phyloP scores from a whole-genome alignment of 1,140 invertebrate species.

The Pogonomyrmex barbatus region DNA sequence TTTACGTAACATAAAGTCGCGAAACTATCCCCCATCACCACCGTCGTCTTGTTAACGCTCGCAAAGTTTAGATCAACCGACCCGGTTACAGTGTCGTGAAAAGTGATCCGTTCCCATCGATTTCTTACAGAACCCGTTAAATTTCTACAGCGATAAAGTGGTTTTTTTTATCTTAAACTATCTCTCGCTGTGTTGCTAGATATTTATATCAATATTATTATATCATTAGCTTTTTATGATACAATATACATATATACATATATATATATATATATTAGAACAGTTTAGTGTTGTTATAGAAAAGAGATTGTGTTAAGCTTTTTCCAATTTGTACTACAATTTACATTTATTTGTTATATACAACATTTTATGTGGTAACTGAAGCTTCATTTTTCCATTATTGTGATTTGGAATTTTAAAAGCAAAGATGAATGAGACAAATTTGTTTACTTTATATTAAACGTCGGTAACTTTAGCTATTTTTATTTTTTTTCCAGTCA shows the following conservation, averaged over 20 bases:
- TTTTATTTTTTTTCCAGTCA: neutral
- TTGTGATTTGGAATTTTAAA: no score
- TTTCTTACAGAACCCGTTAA: neutral
- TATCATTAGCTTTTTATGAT: neutral
- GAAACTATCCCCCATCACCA: conserved; percentile 56
- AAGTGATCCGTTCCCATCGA: conserved; percentile 41
- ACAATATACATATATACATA: neutral
- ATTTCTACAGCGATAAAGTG: conserved; percentile 17
- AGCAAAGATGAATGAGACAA: no score
- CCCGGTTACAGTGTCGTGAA: conserved; percentile 41
- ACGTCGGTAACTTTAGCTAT: neutral
- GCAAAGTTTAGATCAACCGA: conserved; percentile 41
- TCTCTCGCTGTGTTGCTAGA: neutral
- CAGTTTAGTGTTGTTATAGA: neutral
- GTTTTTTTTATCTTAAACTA: neutral
- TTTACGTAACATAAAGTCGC: conserved; percentile 62
- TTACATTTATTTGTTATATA: neutral
- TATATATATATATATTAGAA: neutral
- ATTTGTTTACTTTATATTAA: no score
- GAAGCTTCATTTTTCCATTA: no score
- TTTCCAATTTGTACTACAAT: neutral
- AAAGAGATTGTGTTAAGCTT: neutral
- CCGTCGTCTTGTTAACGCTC: conserved; percentile 59
- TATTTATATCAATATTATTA: neutral
- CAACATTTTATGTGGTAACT: no score